Base-by-base conservation (phyloP, 1,140 invertebrate species). In the Zaprionus tsacasi region DNA sequence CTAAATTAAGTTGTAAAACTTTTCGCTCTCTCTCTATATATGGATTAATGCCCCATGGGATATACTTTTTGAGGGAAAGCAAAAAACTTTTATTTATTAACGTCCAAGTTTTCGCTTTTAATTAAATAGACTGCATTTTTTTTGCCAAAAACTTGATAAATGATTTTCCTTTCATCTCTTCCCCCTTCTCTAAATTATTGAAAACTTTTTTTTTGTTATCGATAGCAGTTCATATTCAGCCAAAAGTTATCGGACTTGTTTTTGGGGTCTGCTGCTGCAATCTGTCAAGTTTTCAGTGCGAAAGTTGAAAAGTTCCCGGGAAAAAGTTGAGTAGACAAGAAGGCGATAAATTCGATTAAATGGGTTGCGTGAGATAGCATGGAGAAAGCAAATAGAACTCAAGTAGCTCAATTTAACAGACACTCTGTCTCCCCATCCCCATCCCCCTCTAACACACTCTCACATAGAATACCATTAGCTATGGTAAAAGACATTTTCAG, bases 401-500 rank as follows among this genome's bases (percentile, higher is more conserved):
- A 71, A 80, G 77, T 88, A 88, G 83, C 83, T 83, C 83, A 81
- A 87, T 87, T 88, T 80, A 70, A 76, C 63, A 68, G 40, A 79
- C 17, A 64, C 17, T 52, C 35, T 36, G n/a, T 56, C 64, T 55
- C 55, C 35, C 4, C 10, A n/a, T 69, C 40, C 65, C 40, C n/a
- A n/a, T n/a, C n/a, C n/a, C n/a, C n/a, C n/a, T n/a, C n/a, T n/a
- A n/a, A 33, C 13, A 59, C 36, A 64, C 61, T 36, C 56, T 63
- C 35, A 77, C 13, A 58, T 25, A 66, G n/a, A 72, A 68, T 15
- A 65, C 63, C 55, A 58, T 61, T 57, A 61, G 43, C 69, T 43
- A 54, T 63, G 25, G 55, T 71, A 81, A 87, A 88, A 88, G 83
- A 88, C 83, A 88, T 89, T 88, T 88, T 89, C 83, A 88, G 83